Evolutionary conservation across 2,113 vertebrate species (phyloP).

Genomic region (Sphaerodactylus townsendi): DNA sequence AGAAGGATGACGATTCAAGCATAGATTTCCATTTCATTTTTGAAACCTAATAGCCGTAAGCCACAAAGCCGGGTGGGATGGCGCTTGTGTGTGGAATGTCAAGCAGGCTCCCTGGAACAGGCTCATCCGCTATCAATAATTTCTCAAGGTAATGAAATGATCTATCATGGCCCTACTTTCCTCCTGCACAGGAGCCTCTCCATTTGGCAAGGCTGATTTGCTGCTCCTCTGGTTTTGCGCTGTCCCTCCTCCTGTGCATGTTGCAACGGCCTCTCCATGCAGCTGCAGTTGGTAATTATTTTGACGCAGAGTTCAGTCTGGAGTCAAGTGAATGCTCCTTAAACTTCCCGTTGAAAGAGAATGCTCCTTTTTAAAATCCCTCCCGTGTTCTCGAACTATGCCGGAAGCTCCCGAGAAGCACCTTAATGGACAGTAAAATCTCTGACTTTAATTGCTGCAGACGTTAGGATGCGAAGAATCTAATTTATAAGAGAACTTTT

Average conservation of each 20-base stretch:
- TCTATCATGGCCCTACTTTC: not conserved
- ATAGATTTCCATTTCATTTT: not conserved
- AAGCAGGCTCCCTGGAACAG: not conserved
- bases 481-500: not conserved
- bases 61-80: not conserved
- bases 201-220: not conserved
- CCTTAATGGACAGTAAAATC: not conserved
- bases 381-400: too few species aligned
- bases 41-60: not conserved
- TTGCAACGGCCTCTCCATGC: too few species aligned
- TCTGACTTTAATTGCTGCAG: slow-evolving; percentile 19
- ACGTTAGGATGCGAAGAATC: slow-evolving; percentile 8
- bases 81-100: not conserved
- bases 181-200: not conserved
- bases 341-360: not conserved
- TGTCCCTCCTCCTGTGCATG: not conserved
- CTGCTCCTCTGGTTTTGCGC: not conserved
- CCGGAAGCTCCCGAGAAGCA: not conserved
- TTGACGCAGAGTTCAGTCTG: not conserved
- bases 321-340: not conserved
- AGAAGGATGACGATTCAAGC: not conserved
- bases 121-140: not conserved
- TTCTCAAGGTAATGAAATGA: not conserved
- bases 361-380: not conserved
- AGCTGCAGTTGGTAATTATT: not conserved